phyloP scores from a whole-genome alignment of 2,888 invertebrate species.

The Rhagophthalmus giganteus region DNA sequence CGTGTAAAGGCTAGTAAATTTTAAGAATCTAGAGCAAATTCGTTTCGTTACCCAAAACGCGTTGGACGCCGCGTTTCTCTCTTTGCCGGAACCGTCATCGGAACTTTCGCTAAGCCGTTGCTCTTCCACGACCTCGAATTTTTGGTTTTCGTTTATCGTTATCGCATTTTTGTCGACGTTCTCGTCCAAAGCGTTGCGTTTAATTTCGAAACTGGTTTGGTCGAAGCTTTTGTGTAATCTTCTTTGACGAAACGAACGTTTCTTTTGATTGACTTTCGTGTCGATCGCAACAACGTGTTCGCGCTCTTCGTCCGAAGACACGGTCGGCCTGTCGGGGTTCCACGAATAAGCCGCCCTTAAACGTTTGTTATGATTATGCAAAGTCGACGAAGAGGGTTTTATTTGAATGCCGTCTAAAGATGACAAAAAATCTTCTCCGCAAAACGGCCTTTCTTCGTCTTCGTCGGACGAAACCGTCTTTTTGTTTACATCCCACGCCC shows the following conservation, averaged over 20 bases:
- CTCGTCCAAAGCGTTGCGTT: not conserved
- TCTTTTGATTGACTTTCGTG: slow-evolving; percentile 12
- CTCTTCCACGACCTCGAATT: not conserved
- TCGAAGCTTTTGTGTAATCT: slow-evolving; percentile 1
- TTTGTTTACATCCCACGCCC: slow-evolving; percentile 9
- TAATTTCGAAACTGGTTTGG: slow-evolving; percentile 5
- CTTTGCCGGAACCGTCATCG: slow-evolving; percentile 5
- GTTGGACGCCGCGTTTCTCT: slow-evolving; percentile 31
- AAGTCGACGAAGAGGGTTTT: not conserved
- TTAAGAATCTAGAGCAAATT: slow-evolving; percentile 17
- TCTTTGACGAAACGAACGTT: slow-evolving; percentile 11
- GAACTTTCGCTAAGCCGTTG: not conserved
- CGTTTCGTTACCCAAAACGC: slow-evolving; percentile 45
- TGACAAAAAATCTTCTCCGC: slow-evolving; percentile 55
- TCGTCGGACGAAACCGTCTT: slow-evolving; percentile 11
- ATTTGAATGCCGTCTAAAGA: slow-evolving; percentile 65
- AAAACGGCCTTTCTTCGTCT: slow-evolving; percentile 7
- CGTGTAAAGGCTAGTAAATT: slow-evolving; percentile 10
- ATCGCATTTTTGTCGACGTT: slow-evolving; percentile 1
- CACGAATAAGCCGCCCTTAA: slow-evolving; percentile 5
- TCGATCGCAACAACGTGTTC: slow-evolving; percentile 3
- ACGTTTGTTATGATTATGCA: not conserved
- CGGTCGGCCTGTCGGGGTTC: slow-evolving; percentile 2
- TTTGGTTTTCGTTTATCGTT: not conserved
- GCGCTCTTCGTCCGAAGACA: slow-evolving; percentile 12